Evolutionary conservation across 2,888 invertebrate genomes (phyloP), one percentile per base, ranked within the genome.

Genomic region (Hirtodrosophila trivittata): DNA sequence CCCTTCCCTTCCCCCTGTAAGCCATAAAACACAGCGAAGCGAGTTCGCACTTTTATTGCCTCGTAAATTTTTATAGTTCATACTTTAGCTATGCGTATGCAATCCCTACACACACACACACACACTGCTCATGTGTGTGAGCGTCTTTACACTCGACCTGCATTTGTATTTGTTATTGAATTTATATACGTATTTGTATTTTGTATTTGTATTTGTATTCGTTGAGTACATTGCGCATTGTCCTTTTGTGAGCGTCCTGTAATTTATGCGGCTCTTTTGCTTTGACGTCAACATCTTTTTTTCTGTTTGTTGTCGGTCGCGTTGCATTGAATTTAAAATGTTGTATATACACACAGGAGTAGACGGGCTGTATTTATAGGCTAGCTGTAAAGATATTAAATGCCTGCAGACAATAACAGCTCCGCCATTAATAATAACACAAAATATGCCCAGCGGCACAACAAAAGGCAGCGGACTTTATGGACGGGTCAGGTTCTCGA

Each of bases 41-140:
- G 66, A 77, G 67, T 73, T 80, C 80, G 69, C 77, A 75, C 76
- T 87, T 87, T 86, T 86, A 86, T 87, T 69, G 80, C 83, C 86
- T 87, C 86, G 88, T 86, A 87, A 87, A 87, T 87, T 87, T 87
- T 87, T 87, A 87, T 87, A 85, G 80, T 86, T 87, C 83, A 82
- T 82, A 87, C 83, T 82, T 77, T 69, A 54, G 78, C 67, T 74
- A 66, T 74, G 83, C 75, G 77, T 85, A 74, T 83, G 74, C 74
- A 73, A 51, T 28, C 28, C 28, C n/a, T 28, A 28, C 5, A 28
- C 28, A 7, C 9, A 12, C 7, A 12, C 7, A 3, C 41, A 33
- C 26, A n/a, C 45, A 25, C 6, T 55, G 35, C 43, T 1, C 50
- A 26, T 56, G 25, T 51, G 45, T 50, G 30, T 33, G 32, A 14